These are phyloP conservation scores for Chaunax sp. DNA, from an alignment of 2,797 vertebrate genomes.

Conservation along the genomic window DNA sequence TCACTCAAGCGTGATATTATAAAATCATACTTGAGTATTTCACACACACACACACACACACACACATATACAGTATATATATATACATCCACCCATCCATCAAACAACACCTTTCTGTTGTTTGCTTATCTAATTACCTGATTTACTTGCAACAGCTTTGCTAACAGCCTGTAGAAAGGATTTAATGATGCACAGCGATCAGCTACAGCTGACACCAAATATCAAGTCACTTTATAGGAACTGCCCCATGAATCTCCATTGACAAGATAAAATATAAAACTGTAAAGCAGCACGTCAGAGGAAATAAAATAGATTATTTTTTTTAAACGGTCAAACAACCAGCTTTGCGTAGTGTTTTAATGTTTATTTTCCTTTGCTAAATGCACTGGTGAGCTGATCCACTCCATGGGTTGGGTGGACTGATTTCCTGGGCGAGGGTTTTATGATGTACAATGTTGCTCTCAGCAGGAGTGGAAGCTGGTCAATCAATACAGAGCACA, in stretches of 20 bases:
- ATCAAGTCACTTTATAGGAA: constrained; percentile 3
- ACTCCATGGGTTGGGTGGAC: constrained; percentile 3
- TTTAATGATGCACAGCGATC: constrained; percentile 16
- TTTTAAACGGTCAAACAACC: constrained; percentile 28
- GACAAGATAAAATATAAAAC: constrained; percentile 25
- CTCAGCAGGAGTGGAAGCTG: constrained; percentile 18
- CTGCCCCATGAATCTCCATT: background rate
- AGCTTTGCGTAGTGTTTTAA: background rate
- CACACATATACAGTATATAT: too few species aligned
- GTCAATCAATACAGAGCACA: constrained; percentile 20
- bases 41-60: too few species aligned
- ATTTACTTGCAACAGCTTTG: constrained; percentile 15
- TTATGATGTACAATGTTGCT: constrained; percentile 22
- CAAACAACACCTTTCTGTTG: too few species aligned
- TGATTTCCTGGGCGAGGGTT: constrained; percentile 6
- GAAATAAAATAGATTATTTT: constrained; percentile 11
- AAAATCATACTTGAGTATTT: too few species aligned
- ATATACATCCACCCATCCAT: too few species aligned
- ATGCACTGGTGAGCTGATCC: constrained; percentile 17
- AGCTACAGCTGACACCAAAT: constrained; percentile 9
- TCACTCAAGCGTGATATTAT: too few species aligned
- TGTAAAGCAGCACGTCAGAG: background rate
- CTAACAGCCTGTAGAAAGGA: constrained; percentile 22
- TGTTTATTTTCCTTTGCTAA: constrained; percentile 23
- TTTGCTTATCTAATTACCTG: constrained; percentile 40